Percentiles rank a stretch among this genome's conserved stretches.
Conservation (phyloP, 2,797 vertebrate genomes). For the Pangasius mekongensis region DNA sequence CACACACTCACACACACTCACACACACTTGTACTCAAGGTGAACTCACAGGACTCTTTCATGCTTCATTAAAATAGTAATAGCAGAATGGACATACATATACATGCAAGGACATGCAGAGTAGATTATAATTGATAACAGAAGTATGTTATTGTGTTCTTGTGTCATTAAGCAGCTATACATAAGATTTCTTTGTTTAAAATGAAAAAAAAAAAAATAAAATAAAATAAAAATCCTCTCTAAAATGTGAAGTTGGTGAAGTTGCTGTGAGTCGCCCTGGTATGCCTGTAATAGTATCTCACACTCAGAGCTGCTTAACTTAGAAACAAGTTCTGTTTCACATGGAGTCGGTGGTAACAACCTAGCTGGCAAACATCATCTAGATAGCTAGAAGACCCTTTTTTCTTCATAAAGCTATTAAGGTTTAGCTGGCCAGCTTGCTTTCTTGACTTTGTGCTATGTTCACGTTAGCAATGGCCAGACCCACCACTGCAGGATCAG, state of each 20-base stretch:
- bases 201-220: neutral
- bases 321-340: neutral
- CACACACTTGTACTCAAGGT: slow-evolving; percentile 62
- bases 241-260: neutral
- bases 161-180: neutral
- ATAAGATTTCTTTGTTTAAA: neutral
- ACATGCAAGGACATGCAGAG: neutral
- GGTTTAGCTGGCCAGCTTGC: neutral
- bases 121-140: neutral
- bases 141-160: neutral
- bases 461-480: neutral
- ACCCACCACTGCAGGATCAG: neutral
- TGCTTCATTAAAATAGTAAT: slow-evolving; percentile 73
- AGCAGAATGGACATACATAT: slow-evolving; percentile 52
- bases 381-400: neutral
- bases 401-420: neutral
- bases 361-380: neutral
- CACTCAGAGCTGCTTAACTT: neutral
- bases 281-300: neutral
- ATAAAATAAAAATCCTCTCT: neutral
- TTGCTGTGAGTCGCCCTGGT: neutral
- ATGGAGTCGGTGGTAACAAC: neutral
- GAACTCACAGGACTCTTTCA: slow-evolving; percentile 71
- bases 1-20: slow-evolving; percentile 21
- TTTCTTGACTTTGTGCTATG: neutral